phyloP scores from a whole-genome alignment of 2,113 vertebrate species.

The Suricata suricatta region DNA sequence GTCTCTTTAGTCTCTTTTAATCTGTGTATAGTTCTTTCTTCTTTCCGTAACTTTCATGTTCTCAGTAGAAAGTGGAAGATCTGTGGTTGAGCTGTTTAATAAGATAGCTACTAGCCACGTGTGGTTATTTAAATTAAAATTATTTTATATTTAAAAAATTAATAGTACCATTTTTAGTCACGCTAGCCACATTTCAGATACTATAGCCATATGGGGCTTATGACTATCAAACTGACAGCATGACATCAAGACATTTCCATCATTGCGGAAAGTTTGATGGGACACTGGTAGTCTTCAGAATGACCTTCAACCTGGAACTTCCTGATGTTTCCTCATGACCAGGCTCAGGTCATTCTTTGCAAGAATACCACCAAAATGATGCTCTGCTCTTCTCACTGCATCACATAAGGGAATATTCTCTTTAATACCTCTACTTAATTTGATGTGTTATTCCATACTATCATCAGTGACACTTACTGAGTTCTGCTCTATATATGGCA shows the following conservation, averaged over 20 bases:
- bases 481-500: not conserved
- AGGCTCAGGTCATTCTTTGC: not conserved
- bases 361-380: not conserved
- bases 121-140: not conserved
- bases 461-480: not conserved
- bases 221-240: not conserved
- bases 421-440: not conserved
- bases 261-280: not conserved
- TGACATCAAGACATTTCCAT: not conserved
- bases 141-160: not conserved
- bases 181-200: not conserved
- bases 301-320: not conserved
- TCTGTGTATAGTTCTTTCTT: not conserved
- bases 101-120: not conserved
- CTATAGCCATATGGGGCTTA: not conserved
- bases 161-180: not conserved
- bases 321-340: not conserved
- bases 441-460: not conserved
- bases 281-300: not conserved
- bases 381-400: not conserved
- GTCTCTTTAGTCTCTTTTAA: not conserved
- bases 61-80: not conserved
- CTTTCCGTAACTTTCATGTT: not conserved
- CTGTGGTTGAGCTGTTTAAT: not conserved
- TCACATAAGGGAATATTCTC: not conserved